A percentile compares a stretch with the other conserved stretches of the same genome.
Conservation (phyloP, 2,113 vertebrate species). For the Diadophis punctatus region DNA sequence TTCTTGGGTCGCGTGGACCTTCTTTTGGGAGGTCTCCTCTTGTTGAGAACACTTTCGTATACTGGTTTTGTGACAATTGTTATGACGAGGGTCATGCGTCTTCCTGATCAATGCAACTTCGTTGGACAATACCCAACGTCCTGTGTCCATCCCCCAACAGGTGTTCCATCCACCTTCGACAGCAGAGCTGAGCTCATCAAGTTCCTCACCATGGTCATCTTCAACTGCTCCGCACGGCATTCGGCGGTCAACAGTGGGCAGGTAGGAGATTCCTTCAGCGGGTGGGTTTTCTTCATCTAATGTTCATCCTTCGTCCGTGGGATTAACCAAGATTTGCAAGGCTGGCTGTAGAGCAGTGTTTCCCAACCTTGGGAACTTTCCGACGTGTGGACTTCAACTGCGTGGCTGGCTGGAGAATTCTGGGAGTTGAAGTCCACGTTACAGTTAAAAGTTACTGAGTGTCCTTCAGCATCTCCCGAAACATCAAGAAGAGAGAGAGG, state of each 20-base stretch:
- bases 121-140: background rate
- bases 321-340: background rate
- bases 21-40: background rate
- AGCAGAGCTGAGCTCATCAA: slow-evolving; percentile 44
- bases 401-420: background rate
- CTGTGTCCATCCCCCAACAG: slow-evolving; percentile 43
- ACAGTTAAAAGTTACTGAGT: background rate
- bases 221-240: slow-evolving; percentile 50
- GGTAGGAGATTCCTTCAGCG: slow-evolving; percentile 6
- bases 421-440: background rate
- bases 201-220: slow-evolving; percentile 59
- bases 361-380: background rate
- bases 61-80: background rate
- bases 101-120: background rate
- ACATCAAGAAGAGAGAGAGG: background rate
- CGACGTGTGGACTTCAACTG: background rate
- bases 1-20: too few species aligned
- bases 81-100: background rate
- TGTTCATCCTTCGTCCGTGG: background rate
- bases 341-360: background rate
- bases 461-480: background rate
- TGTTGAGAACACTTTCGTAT: background rate
- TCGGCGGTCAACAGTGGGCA: slow-evolving; percentile 36
- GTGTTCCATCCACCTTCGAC: slow-evolving; percentile 66
- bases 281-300: background rate